Base-by-base conservation (phyloP, 2,797 vertebrate genomes). In the Mus minutoides region DNA sequence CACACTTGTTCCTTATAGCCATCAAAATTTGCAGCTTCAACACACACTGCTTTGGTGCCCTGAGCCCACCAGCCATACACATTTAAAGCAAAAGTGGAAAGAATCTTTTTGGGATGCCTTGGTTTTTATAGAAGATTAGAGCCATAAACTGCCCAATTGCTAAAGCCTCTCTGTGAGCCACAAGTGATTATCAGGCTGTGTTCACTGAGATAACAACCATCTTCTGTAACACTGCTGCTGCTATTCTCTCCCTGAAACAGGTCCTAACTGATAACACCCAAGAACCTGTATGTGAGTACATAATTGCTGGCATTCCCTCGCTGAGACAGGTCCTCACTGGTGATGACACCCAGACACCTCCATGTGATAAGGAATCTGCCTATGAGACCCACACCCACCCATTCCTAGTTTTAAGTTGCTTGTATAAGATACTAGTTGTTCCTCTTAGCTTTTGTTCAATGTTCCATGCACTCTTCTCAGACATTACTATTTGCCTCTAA, bases 401-500 rank as follows among this genome's bases (percentile, higher is more conserved):
- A 46, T 87, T 89, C 40, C 54, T 95, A n/a, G 40, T 80, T 77
- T 95, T 75, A 93, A 97, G 60, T 54, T 13, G 52, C 69, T 96
- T 64, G 40, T 88, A 46, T 84, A 56, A 88, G 19, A 49, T 43
- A 56, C 16, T 92, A 54, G 87, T 73, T 52, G 17, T 69, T 71
- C 92, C 60, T 76, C 73, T 71, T 46, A 91, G 75, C 40, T 40
- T 88, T 90, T 92, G 3, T 58, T 22, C 21, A 43, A 19, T 13
- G 0, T 40, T 88, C 34, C 40, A 2, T 83, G 67, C 77, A 78
- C 71, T 88, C 94, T 84, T 37, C 58, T 49, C 90, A 88, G 40
- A 3, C 24, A 0, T 46, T 73, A 80, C 9, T 29, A 29, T 88
- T 69, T 89, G 58, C n/a, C 40, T 46, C n/a, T 85, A 67, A 49